Conservation (phyloP, 2,797 vertebrate species). For the Channa striata region DNA sequence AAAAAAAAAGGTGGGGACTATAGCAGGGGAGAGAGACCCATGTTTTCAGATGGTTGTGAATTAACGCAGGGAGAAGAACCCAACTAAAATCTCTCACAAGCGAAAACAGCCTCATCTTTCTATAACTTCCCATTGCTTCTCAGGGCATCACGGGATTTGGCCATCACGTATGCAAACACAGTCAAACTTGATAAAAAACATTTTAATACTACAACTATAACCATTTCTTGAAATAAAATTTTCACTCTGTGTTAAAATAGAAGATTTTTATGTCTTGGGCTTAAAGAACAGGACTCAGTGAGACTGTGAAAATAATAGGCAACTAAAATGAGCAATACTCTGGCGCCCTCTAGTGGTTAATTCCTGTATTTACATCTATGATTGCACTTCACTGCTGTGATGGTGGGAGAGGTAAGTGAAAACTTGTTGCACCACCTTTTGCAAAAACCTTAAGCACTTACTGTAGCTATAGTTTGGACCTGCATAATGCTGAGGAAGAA, state of each 20-base stretch:
- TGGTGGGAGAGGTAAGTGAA: no score
- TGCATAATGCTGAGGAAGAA: no score
- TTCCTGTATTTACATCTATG: slow-evolving; percentile 1
- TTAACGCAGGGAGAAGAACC: slow-evolving; percentile 20
- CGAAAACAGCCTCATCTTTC: no score
- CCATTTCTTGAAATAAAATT: neutral
- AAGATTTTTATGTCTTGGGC: neutral
- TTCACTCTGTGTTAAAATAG: neutral
- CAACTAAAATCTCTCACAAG: neutral
- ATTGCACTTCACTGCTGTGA: neutral
- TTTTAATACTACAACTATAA: no score
- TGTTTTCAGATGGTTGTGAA: slow-evolving; percentile 34
- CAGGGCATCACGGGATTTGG: neutral
- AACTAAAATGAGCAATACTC: slow-evolving; percentile 23
- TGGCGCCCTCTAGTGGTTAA: slow-evolving; percentile 62
- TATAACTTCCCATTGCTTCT: neutral
- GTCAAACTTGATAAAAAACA: neutral
- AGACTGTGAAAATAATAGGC: rapidly evolving
- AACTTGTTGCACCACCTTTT: no score
- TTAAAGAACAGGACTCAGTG: neutral
- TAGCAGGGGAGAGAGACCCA: slow-evolving; percentile 12
- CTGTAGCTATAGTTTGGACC: no score
- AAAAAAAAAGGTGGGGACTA: slow-evolving; percentile 62
- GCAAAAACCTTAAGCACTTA: no score
- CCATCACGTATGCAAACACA: neutral